Evolutionary conservation across 2,113 vertebrate genomes (phyloP).

Genomic region (Lipophrys pholis): DNA sequence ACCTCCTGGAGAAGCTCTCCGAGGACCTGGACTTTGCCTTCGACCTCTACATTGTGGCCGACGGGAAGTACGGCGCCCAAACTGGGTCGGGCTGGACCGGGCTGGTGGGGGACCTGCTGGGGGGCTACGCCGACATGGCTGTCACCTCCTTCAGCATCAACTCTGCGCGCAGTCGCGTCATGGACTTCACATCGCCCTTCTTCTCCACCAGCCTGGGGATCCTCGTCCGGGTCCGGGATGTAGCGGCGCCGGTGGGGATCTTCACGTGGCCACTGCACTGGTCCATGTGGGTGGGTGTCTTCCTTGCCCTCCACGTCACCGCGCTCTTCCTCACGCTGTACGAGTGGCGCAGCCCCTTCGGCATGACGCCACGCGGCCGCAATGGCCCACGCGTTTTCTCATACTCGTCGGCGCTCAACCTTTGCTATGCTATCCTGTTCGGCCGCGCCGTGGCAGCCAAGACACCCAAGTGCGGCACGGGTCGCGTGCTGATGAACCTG

Average conservation of each 20-base stretch:
- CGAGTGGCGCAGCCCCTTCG: slow-evolving; percentile 94
- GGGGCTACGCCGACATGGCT: slow-evolving; percentile 90
- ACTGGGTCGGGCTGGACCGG: slow-evolving; percentile 91
- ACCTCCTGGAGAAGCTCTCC: slow-evolving; percentile 90
- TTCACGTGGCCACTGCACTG: slow-evolving; percentile 97
- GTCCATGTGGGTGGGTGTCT: slow-evolving; percentile 96
- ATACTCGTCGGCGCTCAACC: slow-evolving; percentile 93
- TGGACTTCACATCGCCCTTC: slow-evolving; percentile 95
- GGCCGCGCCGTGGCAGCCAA: slow-evolving; percentile 93
- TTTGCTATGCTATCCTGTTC: slow-evolving; percentile 95
- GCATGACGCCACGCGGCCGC: slow-evolving; percentile 93
- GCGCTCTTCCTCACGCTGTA: slow-evolving; percentile 94
- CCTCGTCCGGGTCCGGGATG: slow-evolving; percentile 90
- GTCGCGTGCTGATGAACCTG: slow-evolving; percentile 94
- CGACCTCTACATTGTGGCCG: slow-evolving; percentile 91
- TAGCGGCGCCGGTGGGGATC: slow-evolving; percentile 89
- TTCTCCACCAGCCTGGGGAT: slow-evolving; percentile 96
- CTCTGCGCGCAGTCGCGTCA: slow-evolving; percentile 89
- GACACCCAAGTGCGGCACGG: slow-evolving; percentile 93
- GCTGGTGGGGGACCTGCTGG: slow-evolving; percentile 91
- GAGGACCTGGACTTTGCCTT: slow-evolving; percentile 90
- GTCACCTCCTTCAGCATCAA: slow-evolving; percentile 96
- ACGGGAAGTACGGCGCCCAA: slow-evolving; percentile 91
- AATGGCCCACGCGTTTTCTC: slow-evolving; percentile 92
- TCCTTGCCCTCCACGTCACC: slow-evolving; percentile 89